Evolutionary conservation across 92 coral and sea anemone species (phyloP).

Genomic region (Umimayanthus kanabou): DNA sequence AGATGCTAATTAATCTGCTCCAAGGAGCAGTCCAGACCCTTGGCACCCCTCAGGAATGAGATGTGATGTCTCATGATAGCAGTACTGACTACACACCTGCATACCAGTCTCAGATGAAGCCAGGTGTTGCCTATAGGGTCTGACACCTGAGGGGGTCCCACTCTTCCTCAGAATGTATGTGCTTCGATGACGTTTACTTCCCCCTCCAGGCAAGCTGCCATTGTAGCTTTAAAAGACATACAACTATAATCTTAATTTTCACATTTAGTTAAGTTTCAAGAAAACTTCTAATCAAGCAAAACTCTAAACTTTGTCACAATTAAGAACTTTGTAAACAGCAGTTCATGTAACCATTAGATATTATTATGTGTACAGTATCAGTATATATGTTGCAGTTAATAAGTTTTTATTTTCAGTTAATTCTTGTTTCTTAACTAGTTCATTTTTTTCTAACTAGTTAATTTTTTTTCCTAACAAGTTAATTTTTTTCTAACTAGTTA

Average conservation of each 20-base stretch:
- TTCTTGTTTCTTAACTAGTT: no score
- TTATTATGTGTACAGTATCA: background rate
- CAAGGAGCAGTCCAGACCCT: conserved; percentile 37
- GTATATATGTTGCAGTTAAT: no score
- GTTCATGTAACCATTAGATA: background rate
- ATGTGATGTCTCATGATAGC: conserved; percentile 22
- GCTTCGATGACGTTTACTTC: conserved; percentile 67
- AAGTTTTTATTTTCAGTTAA: no score
- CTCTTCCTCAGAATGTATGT: conserved; percentile 67
- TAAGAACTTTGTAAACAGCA: no score
- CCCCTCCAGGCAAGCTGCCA: conserved; percentile 74
- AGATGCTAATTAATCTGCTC: conserved; percentile 21
- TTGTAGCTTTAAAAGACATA: conserved; percentile 71
- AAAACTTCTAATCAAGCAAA: background rate
- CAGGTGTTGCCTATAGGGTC: conserved; percentile 81
- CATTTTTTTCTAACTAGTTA: no score
- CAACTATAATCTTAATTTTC: background rate
- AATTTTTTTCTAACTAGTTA: no score
- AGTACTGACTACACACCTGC: conserved; percentile 64
- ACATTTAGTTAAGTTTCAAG: background rate
- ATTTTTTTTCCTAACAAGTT: no score
- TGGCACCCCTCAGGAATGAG: conserved; percentile 42
- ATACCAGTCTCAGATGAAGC: conserved; percentile 84
- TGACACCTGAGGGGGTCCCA: conserved; percentile 78
- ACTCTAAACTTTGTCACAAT: no score